These are phyloP conservation scores for Agrotis ipsilon DNA, from an alignment of 2,888 invertebrate species.

Conservation along the genomic window DNA sequence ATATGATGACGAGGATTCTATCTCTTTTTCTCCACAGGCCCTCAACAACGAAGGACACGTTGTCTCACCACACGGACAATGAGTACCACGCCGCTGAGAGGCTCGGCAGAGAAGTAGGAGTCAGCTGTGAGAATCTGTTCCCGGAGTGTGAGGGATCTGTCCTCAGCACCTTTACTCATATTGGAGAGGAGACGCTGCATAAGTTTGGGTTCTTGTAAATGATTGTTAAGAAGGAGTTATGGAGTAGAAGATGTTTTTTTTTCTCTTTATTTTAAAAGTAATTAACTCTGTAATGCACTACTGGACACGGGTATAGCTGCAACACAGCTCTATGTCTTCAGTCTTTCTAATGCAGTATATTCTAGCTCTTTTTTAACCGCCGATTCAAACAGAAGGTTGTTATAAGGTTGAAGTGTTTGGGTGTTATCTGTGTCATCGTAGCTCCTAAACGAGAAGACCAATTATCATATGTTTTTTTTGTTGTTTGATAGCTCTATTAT, in stretches of 20 bases:
- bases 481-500: too few species aligned
- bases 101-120: constrained; percentile 90
- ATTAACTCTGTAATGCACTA: too few species aligned
- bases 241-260: not conserved
- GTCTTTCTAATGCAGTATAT: too few species aligned
- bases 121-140: constrained; percentile 91
- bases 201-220: constrained; percentile 80
- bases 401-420: too few species aligned
- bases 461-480: too few species aligned
- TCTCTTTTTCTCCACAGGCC: constrained; percentile 87
- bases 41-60: constrained; percentile 92
- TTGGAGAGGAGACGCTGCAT: constrained; percentile 86
- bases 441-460: too few species aligned
- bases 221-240: not conserved
- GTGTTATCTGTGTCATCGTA: too few species aligned
- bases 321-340: too few species aligned
- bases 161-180: constrained; percentile 91
- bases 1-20: too few species aligned
- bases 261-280: not conserved
- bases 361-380: too few species aligned
- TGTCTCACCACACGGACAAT: constrained; percentile 93
- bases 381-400: too few species aligned
- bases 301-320: too few species aligned
- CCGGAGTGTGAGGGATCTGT: constrained; percentile 92
- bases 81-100: constrained; percentile 94